Evolutionary conservation across 2,888 invertebrate species (phyloP).

Genomic region (Microctonus aethiopoides): DNA sequence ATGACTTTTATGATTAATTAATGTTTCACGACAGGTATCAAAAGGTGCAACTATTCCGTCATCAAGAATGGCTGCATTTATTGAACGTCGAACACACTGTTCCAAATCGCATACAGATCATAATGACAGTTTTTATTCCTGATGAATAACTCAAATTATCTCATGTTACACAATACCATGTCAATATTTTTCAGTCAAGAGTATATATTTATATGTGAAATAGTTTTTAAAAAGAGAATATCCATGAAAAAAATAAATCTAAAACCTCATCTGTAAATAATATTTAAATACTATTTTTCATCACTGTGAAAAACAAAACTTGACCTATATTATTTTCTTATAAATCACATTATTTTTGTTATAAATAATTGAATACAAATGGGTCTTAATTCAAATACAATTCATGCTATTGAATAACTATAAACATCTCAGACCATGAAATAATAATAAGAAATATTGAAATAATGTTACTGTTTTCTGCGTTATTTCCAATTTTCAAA

Average conservation of each 20-base stretch:
- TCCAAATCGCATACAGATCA: slow-evolving; percentile 62
- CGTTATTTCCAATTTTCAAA: no score
- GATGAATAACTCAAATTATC: not conserved
- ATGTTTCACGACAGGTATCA: slow-evolving; percentile 53
- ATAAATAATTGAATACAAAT: not conserved
- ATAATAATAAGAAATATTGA: not conserved
- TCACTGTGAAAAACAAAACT: slow-evolving; percentile 22
- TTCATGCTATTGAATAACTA: not conserved
- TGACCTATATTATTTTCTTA: slow-evolving; percentile 17
- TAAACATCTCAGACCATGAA: not conserved
- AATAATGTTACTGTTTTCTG: not conserved
- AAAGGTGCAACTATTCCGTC: slow-evolving; percentile 63
- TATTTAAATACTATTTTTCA: slow-evolving; percentile 41
- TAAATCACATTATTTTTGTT: slow-evolving; percentile 3
- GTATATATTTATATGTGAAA: not conserved
- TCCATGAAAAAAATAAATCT: not conserved
- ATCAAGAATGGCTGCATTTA: slow-evolving; percentile 63
- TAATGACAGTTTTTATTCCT: slow-evolving; percentile 56
- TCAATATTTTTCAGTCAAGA: not conserved
- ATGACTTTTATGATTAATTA: slow-evolving; percentile 13
- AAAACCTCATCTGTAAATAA: slow-evolving; percentile 38
- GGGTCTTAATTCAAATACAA: not conserved
- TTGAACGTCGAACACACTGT: slow-evolving; percentile 62
- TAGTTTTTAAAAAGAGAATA: slow-evolving; percentile 8
- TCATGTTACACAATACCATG: not conserved